phyloP scores from a whole-genome alignment of 1,140 invertebrate genomes.

The Drosophila willistoni region DNA sequence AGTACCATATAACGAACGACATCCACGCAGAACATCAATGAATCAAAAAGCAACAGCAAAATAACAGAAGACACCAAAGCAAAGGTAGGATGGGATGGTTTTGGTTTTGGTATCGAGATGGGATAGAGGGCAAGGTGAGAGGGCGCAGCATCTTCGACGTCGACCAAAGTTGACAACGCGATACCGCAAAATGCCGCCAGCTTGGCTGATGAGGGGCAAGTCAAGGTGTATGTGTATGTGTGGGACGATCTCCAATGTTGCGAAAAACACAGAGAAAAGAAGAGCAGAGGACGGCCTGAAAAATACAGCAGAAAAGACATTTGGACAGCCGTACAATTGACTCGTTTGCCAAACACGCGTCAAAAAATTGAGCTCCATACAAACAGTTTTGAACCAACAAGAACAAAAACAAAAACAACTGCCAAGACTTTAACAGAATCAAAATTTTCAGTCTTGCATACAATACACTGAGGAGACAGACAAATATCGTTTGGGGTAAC shows the following conservation, averaged over 20 bases:
- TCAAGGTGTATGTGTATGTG: slow-evolving; percentile 52
- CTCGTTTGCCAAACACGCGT: slow-evolving; percentile 67
- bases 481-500: slow-evolving; percentile 7
- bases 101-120: not conserved
- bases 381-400: slow-evolving; percentile 5
- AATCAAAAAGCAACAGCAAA: slow-evolving; percentile 67
- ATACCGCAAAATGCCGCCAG: slow-evolving; percentile 34
- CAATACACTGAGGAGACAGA: not conserved
- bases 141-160: slow-evolving; percentile 63
- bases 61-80: slow-evolving; percentile 26
- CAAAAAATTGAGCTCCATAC: slow-evolving; percentile 38
- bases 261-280: slow-evolving; percentile 32
- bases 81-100: slow-evolving; percentile 10
- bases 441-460: not conserved
- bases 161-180: slow-evolving; percentile 61
- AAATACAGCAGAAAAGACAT: slow-evolving; percentile 41
- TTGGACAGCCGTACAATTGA: slow-evolving; percentile 73
- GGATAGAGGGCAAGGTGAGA: slow-evolving; percentile 55
- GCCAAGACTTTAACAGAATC: not conserved
- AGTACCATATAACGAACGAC: slow-evolving; percentile 41
- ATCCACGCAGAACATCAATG: slow-evolving; percentile 77
- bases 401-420: not conserved
- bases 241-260: slow-evolving; percentile 69
- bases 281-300: slow-evolving; percentile 2
- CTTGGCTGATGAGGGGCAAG: slow-evolving; percentile 52